A percentile compares a stretch with the other conserved stretches of the same genome.
These are phyloP conservation scores for Calycopis cecrops DNA, from an alignment of 1,140 invertebrate genomes.

Conservation along the genomic window DNA sequence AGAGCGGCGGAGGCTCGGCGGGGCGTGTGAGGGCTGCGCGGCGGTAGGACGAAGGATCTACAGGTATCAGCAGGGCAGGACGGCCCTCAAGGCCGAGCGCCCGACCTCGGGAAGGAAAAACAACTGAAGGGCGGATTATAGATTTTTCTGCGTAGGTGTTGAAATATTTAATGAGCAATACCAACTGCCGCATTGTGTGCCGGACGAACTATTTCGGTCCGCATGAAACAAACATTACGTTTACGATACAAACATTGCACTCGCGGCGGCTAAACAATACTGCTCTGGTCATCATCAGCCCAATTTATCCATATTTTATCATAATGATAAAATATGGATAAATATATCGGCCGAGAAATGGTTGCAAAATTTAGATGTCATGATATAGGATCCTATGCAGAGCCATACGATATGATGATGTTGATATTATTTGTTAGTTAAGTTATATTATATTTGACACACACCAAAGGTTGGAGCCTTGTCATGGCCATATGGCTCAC, in stretches of 20 bases:
- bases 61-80: constrained; percentile 35
- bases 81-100: constrained; percentile 54
- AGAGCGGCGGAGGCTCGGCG: constrained; percentile 46
- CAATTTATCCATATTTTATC: no score
- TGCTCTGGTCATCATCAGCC: no score
- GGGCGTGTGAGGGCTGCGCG: constrained; percentile 54
- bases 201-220: not conserved
- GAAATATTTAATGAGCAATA: constrained; percentile 14
- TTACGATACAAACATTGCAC: no score
- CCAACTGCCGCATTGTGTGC: not conserved
- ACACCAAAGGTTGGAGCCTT: no score
- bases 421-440: no score
- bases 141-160: constrained; percentile 9
- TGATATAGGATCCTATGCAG: no score
- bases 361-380: no score
- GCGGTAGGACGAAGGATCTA: constrained; percentile 56
- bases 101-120: constrained; percentile 32
- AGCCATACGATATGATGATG: no score
- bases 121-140: constrained; percentile 16
- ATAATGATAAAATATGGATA: no score
- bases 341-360: no score
- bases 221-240: not conserved
- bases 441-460: no score
- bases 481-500: no score
- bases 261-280: not conserved